phyloP scores from a whole-genome alignment of 2,888 invertebrate genomes.

The Platypus cylindrus region DNA sequence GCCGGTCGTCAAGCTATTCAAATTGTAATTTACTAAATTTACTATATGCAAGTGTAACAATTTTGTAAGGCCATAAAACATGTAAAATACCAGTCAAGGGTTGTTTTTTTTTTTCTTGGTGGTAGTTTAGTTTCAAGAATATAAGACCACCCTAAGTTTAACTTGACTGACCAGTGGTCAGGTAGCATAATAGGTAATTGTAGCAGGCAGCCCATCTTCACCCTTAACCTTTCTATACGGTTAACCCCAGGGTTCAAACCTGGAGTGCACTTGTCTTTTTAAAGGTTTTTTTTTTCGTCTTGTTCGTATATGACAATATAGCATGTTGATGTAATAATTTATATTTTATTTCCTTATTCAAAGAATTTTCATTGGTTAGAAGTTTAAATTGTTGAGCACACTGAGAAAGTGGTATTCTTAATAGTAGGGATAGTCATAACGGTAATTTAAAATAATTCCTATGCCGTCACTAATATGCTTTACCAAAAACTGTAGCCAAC shows the following conservation, averaged over 20 bases:
- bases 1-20: slow-evolving; percentile 21
- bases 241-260: slow-evolving; percentile 2
- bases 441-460: no score
- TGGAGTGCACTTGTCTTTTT: slow-evolving; percentile 11
- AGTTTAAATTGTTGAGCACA: no score
- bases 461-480: no score
- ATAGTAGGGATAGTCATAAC: no score
- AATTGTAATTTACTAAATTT: slow-evolving; percentile 17
- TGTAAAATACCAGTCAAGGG: slow-evolving; percentile 22
- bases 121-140: no score
- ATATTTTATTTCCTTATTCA: no score
- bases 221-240: slow-evolving; percentile 10
- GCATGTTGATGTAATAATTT: no score
- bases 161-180: slow-evolving; percentile 21
- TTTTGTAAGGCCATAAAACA: slow-evolving; percentile 15
- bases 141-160: slow-evolving; percentile 17
- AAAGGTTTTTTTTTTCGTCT: neutral
- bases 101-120: slow-evolving; percentile 5
- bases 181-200: no score
- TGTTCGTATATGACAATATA: no score
- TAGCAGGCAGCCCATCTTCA: slow-evolving; percentile 6
- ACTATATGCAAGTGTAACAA: slow-evolving; percentile 9
- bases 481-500: no score
- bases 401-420: no score
- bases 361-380: no score